phyloP scores from a whole-genome alignment of 2,888 invertebrate species.

The Esperia sulphurella region DNA sequence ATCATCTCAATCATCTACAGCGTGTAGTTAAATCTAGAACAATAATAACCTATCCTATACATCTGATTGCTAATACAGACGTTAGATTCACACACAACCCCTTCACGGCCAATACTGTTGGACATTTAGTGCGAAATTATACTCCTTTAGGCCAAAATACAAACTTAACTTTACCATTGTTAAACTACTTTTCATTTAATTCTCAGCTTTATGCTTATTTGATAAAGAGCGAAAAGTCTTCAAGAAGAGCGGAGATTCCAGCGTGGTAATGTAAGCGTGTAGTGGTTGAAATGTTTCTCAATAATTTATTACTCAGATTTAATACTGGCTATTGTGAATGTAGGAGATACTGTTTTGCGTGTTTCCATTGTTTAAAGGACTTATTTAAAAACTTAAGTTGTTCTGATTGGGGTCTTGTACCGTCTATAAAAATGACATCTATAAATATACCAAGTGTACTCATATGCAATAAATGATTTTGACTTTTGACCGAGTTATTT shows the following conservation, averaged over 20 bases:
- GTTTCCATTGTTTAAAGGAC: constrained; percentile 1
- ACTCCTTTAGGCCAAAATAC: not conserved
- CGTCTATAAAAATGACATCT: no score
- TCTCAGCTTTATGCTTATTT: not conserved
- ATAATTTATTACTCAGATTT: constrained; percentile 41
- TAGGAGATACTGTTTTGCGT: constrained; percentile 3
- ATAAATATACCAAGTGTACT: no score
- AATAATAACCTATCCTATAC: not conserved
- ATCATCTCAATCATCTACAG: not conserved
- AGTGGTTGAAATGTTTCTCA: constrained; percentile 24
- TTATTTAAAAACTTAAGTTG: no score
- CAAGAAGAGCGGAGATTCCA: no score
- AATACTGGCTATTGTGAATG: constrained; percentile 33
- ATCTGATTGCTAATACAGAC: not conserved
- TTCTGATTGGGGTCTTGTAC: no score
- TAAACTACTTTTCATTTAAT: not conserved
- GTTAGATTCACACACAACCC: not conserved
- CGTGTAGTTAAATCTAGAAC: no score
- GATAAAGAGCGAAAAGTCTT: no score
- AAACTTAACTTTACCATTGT: not conserved
- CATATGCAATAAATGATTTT: no score
- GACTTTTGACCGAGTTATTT: no score
- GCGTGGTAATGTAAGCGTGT: not conserved
- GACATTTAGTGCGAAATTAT: not conserved
- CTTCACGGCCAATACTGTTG: not conserved